Conservation (phyloP, 2,797 vertebrate genomes). For the Australoheros facetus region DNA sequence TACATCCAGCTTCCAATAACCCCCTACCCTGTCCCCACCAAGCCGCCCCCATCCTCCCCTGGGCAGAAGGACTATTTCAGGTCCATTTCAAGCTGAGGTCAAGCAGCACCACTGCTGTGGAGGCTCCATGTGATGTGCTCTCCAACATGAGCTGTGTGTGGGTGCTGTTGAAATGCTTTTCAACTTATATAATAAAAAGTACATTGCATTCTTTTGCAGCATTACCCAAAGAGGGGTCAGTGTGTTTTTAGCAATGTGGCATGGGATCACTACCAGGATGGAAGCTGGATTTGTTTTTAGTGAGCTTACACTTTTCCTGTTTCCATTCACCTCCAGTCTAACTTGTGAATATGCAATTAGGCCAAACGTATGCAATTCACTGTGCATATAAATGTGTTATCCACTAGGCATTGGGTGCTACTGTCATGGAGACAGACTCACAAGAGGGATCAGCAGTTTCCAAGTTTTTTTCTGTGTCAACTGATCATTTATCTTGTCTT, state of each 20-base stretch:
- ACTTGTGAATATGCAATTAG: neutral
- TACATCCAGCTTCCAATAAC: conserved; percentile 24
- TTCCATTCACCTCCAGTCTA: conserved; percentile 17
- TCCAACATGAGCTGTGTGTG: conserved; percentile 56
- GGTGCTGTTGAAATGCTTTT: conserved; percentile 55
- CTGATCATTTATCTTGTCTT: neutral
- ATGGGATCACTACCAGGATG: conserved; percentile 22
- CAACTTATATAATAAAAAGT: conserved; percentile 69
- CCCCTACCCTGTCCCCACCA: conserved; percentile 26
- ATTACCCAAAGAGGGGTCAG: conserved; percentile 29
- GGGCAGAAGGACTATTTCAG: conserved; percentile 56
- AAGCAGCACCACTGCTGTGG: conserved; percentile 41
- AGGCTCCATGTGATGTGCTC: conserved; percentile 53
- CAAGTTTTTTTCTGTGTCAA: neutral
- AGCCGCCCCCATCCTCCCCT: conserved; percentile 34
- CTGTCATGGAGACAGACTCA: neutral
- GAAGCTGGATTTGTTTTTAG: conserved; percentile 29
- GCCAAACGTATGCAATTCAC: no score
- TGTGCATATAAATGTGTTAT: neutral
- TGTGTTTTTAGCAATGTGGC: conserved; percentile 41
- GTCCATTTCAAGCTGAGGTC: conserved; percentile 53
- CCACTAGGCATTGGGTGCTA: neutral
- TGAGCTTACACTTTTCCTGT: neutral
- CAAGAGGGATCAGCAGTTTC: neutral
- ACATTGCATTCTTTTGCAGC: conserved; percentile 42